These are phyloP conservation scores for Phyto melanocephala DNA, from an alignment of 2,888 invertebrate species.

Conservation along the genomic window DNA sequence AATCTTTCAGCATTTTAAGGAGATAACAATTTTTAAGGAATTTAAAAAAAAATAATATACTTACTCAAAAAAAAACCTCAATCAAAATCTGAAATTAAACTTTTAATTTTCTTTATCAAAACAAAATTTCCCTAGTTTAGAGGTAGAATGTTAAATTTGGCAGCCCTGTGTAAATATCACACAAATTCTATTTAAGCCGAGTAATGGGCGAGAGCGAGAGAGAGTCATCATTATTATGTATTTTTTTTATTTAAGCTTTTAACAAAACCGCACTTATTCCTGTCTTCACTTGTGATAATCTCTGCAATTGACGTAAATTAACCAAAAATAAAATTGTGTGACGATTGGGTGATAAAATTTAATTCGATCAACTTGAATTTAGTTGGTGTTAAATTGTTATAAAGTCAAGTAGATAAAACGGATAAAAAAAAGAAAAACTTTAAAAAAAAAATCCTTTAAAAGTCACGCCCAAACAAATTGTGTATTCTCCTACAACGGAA, in stretches of 20 bases:
- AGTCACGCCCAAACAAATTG: background rate
- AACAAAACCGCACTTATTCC: constrained; percentile 17
- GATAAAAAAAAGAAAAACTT: background rate
- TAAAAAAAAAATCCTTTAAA: background rate
- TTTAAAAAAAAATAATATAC: no score
- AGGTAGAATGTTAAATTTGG: no score
- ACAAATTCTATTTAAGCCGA: no score
- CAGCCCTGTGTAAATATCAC: no score
- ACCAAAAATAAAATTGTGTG: constrained; percentile 21
- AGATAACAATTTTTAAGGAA: no score
- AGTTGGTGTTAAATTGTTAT: constrained; percentile 56
- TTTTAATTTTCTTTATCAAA: no score
- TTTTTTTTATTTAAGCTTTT: constrained; percentile 9
- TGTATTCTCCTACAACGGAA: constrained; percentile 14
- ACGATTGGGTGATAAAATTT: constrained; percentile 51
- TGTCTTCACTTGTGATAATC: constrained; percentile 21
- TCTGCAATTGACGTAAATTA: constrained; percentile 61
- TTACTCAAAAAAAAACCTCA: no score
- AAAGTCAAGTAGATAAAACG: constrained; percentile 37
- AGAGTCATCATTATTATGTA: constrained; percentile 18
- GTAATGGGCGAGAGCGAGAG: constrained; percentile 43
- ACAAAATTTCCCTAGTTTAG: no score
- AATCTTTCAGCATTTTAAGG: no score
- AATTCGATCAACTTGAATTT: constrained; percentile 51
- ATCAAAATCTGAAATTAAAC: no score